Base-by-base conservation (phyloP, 2,797 vertebrate genomes). In the Todus mexicanus region DNA sequence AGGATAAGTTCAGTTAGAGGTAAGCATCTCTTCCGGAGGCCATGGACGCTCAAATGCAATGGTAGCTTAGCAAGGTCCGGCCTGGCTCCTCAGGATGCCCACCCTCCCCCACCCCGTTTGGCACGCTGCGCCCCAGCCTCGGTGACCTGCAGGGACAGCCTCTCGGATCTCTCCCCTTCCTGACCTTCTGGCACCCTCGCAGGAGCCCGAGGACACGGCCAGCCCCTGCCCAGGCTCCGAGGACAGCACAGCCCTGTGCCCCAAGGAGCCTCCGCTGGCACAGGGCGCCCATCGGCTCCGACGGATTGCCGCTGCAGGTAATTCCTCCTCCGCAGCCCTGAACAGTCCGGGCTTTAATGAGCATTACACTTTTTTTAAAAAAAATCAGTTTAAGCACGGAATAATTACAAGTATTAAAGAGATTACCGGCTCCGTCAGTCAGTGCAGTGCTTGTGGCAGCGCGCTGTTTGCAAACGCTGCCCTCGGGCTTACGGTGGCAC, bases 1-100 rank as follows among this genome's bases (percentile, higher is more conserved):
- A 98, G 98, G 98, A 97, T 97, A 97, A 98, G 98, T 98, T 98
- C 97, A 98, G 98, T 98, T 97, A 98, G 96, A 98, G 92, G 97
- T 92, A 92, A 98, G 95, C 97, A 97, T 94, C 92, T 97, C 95
- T 97, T 95, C 85, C 26, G 48, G 97, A 98, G 97, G 96, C 97
- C 93, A 83, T 95, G 97, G 97, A 97, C 75, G 93, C 96, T 95
- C 40, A 90, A 95, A 97, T 96, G 97, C 96, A 97, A 97, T 97
- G 97, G 98, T 97, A 98, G 98, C 97, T 97, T 74, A 90, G 91
- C 90, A 72, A 64, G 93, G 95, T 90, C 89, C 82, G 56, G 95
- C 94, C 94, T 97, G 94, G 95, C 74, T 63, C 83, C 56, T 71
- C 26, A 12, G 54, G 54, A 13, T 8, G 31, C 2, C 6, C 64